Evolutionary conservation across 2,797 vertebrate genomes (phyloP), one percentile per base, ranked within the genome.

Genomic region (Phalloptychus januarius): DNA sequence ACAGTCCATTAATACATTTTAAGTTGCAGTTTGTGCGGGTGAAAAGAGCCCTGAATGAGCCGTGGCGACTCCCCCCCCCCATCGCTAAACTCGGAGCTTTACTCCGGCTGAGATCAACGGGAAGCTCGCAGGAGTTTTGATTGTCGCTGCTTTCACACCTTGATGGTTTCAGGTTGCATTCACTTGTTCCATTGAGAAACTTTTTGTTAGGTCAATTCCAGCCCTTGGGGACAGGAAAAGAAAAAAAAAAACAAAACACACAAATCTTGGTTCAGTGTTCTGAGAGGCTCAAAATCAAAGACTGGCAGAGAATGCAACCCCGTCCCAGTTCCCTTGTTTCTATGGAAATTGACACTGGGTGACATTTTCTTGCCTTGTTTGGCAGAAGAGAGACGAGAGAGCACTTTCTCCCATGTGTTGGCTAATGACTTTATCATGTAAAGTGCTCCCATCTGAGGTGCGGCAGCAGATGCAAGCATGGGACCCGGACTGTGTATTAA

Each of bases 271-370:
- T 87, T 88, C 83, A 58, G 79, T 91, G 84, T 89, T 91, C 72
- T 69, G 72, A 76, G 82, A 85, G 83, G 81, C 81, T 86, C 50
- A 52, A 89, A 94, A 92, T 93, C 87, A 93, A 88, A 92, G 87
- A 86, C 79, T 82, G 79, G 88, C 91, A 90, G 87, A 83, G 83
- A 89, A 87, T 83, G 82, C 80, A 86, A 85, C 85, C 87, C 88
- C 83, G 83, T 90, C 84, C 78, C 52, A 85, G 77, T 89, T 88
- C 87, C 83, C 87, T 83, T 85, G 93, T 95, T 95, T 94, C 94
- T 94, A 93, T 95, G 94, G 94, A 89, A 91, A 95, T 94, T 88
- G 87, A 94, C 91, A 94, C 93, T 90, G 86, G 91, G 87, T 87
- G 91, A 94, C 91, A 87, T 92, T 94, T 94, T 91, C 90, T 87